Conservation (phyloP, 2,888 invertebrate species). For the Mystacides longicornis region DNA sequence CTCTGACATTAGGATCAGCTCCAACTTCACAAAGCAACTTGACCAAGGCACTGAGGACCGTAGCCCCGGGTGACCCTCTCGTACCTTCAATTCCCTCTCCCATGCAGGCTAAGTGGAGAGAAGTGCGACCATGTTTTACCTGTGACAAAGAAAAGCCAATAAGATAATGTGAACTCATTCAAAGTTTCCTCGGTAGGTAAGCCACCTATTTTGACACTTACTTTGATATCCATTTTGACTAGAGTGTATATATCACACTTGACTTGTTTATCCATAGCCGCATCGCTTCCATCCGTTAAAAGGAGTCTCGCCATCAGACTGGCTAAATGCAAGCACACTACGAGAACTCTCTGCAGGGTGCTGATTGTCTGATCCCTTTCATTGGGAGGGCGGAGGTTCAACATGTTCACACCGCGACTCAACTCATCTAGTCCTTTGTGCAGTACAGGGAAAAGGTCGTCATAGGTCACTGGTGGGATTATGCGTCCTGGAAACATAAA, state of each 20-base stretch:
- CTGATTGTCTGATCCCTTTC: constrained; percentile 62
- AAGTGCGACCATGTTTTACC: constrained; percentile 60
- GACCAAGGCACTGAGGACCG: constrained; percentile 39
- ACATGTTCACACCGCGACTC: constrained; percentile 54
- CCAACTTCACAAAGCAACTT: constrained; percentile 74
- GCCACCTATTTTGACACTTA: constrained; percentile 29
- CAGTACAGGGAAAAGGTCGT: constrained; percentile 77
- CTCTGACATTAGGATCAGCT: constrained; percentile 70
- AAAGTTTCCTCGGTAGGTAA: too few species aligned
- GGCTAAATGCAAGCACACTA: constrained; percentile 78
- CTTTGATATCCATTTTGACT: constrained; percentile 64
- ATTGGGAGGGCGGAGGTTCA: constrained; percentile 52
- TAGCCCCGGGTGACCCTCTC: constrained; percentile 49
- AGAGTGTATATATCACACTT: constrained; percentile 64
- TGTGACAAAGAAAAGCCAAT: constrained; percentile 29
- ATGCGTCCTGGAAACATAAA: constrained; percentile 47
- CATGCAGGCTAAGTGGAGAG: constrained; percentile 78
- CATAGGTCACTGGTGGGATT: constrained; percentile 73
- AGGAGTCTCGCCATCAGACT: constrained; percentile 64
- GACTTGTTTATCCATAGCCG: constrained; percentile 53
- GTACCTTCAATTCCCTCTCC: constrained; percentile 62
- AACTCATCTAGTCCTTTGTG: constrained; percentile 73
- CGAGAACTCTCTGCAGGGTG: constrained; percentile 75
- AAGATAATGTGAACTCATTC: background rate
- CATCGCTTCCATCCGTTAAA: constrained; percentile 45